Evolutionary conservation across 2,113 vertebrate genomes (phyloP), one percentile per base, ranked within the genome.

Genomic region (Crotalus horridus): DNA sequence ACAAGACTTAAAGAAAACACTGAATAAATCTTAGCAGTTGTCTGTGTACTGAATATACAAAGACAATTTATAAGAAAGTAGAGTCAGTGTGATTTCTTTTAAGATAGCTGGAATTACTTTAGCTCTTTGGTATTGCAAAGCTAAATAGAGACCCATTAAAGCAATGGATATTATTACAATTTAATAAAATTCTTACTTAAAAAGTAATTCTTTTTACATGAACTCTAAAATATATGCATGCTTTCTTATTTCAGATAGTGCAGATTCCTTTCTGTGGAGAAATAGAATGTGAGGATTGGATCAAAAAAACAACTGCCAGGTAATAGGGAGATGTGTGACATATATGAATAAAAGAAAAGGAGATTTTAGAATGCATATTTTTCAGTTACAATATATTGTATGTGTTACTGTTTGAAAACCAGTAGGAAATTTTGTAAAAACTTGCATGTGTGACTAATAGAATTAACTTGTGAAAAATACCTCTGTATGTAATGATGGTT

Each of bases 221-320:
- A 91, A 81, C 20, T n/a, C 1, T 74, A 1, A 13, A 0, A 61
- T 86, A 46, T 85, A 1, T 61, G 53, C 46, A 88, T 88, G 43
- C 9, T 20, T 86, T 92, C 13, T 39, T 43, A 12, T 92, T 2
- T 90, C 94, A 99, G 99, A 98, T 99, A 87, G 98, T 98, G 53
- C 99, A 99, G 97, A 99, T 99, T 95, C 99, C 99, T 15, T 99
- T 99, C 96, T 99, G 99, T 97, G 99, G 99, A 58, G 98, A 97
- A 94, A 98, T 98, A 6, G 98, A 99, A 13, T 99, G 99, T 0
- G 99, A 99, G 95, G 99, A 99, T 69, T 99, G 98, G 99, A 99
- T 99, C 95, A 99, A 99, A 98, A 99, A 99, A 97, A 98, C 95
- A 93, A 99, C 99, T 90, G 98, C 99, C 95, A 99, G 98, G 99